Evolutionary conservation across 1,140 invertebrate genomes (phyloP), one percentile per base, ranked within the genome.

Genomic region (Camponotus vicinus): DNA sequence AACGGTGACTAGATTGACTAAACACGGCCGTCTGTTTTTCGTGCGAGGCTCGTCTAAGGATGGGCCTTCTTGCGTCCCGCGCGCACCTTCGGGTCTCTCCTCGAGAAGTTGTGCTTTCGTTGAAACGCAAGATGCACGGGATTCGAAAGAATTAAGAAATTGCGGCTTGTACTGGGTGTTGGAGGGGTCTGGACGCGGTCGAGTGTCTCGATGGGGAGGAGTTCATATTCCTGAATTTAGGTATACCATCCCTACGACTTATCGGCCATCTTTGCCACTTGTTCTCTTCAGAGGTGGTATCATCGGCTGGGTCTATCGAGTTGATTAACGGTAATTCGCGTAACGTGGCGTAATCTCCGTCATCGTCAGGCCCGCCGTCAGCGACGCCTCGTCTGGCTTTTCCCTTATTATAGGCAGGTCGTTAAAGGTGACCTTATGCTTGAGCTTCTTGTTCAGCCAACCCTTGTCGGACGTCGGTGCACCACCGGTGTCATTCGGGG

Each of bases 341-440:
- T 95, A 98, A 94, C 93, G 97, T 97, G 87, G 97, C 97, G 94
- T 98, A 98, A 95, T 98, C 97, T 80, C 97, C 97, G 94, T 98
- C 97, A 95, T 98, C 97, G 93, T 97, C 96, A 92, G 97, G 97
- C 90, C 96, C 96, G 92, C 94, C 92, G 94, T 96, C 95, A 92
- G 96, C 94, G 95, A 96, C 94, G 93, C 97, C 96, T 96, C 96
- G 95, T 95, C 96, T 95, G 94, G 95, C 92, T 96, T 96, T 96
- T 94, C 95, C 95, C 92, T 95, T 96, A 95, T 95, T 95, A 94
- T 97, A 95, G 96, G 96, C 93, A 96, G 96, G 95, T 97, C 96
- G 92, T 97, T 97, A 94, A 98, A 98, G 89, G 97, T 97, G 91
- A 98, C 97, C 96, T 97, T 97, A 91, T 96, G 96, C 90, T 96